Evolutionary conservation across 2,113 vertebrate genomes (phyloP).

Genomic region (Mus spicilegus): DNA sequence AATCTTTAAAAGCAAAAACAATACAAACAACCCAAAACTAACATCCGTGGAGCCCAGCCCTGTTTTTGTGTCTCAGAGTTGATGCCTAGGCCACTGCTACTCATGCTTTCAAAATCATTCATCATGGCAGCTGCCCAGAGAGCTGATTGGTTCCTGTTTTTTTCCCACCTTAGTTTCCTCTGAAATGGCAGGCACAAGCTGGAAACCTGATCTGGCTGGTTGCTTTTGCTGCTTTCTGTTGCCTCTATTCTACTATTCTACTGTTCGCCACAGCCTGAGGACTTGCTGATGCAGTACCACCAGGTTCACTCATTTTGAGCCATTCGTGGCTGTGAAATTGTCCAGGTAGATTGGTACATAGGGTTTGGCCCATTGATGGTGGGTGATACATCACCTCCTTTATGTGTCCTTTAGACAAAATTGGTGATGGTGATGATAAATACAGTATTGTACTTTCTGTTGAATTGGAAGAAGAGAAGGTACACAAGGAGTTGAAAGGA

Average conservation of each 20-base stretch:
- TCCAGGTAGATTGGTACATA: background rate
- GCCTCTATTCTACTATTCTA: too few relatives aligned
- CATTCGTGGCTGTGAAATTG: conserved; percentile 10
- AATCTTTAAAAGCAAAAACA: background rate
- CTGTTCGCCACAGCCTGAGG: background rate
- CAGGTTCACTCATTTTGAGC: background rate
- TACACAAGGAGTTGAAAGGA: background rate
- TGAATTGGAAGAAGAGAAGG: conserved; percentile 31
- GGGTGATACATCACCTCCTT: conserved; percentile 29
- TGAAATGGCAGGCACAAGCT: background rate
- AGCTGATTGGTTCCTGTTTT: background rate
- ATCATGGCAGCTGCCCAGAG: background rate
- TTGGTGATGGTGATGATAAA: conserved; percentile 30
- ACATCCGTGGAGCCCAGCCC: background rate
- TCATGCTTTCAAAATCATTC: background rate
- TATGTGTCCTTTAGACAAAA: conserved; percentile 30
- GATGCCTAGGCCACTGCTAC: background rate
- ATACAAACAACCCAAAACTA: too few relatives aligned
- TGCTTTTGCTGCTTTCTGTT: background rate
- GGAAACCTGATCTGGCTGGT: background rate
- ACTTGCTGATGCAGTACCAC: conserved; percentile 5
- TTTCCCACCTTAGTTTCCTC: background rate
- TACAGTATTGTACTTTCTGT: conserved; percentile 39
- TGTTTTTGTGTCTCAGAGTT: background rate
- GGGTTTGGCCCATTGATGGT: background rate